These are phyloP conservation scores for Potamarius usumacintae DNA, from an alignment of 2,113 vertebrate genomes.

Conservation along the genomic window DNA sequence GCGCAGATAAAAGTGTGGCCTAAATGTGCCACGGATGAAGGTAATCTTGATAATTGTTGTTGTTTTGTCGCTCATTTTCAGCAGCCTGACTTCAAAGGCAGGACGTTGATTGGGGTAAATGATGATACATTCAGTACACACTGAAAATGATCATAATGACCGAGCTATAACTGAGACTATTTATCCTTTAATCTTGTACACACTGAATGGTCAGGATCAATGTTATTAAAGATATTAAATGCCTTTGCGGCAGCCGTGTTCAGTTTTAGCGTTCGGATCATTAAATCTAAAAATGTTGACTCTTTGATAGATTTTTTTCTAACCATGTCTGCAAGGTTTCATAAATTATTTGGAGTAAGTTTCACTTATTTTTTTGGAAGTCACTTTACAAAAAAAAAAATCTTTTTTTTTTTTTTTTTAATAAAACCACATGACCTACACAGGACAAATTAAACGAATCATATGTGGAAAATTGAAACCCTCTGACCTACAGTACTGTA, in stretches of 20 bases:
- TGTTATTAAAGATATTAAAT: constrained; percentile 37
- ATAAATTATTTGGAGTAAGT: neutral
- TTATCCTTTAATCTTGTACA: constrained; percentile 47
- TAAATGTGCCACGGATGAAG: constrained; percentile 41
- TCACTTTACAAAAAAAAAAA: neutral
- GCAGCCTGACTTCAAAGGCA: constrained; percentile 42
- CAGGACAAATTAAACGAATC: neutral
- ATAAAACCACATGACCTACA: neutral
- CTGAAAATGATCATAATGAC: constrained; percentile 35
- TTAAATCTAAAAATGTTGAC: neutral
- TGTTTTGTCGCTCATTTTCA: constrained; percentile 42
- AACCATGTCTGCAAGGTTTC: neutral
- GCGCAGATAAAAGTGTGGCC: constrained; percentile 29
- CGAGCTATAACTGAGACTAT: constrained; percentile 21
- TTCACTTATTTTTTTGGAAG: neutral
- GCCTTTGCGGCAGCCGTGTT: neutral
- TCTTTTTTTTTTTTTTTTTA: too few relatives aligned
- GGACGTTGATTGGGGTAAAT: constrained; percentile 31
- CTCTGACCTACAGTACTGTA: too few relatives aligned
- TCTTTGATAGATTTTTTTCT: neutral
- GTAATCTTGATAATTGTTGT: constrained; percentile 49
- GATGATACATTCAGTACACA: constrained; percentile 9
- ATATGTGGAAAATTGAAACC: neutral
- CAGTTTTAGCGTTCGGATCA: neutral
- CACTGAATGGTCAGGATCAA: neutral